phyloP scores from a whole-genome alignment of 2,797 vertebrate species.

The Ptychadena robeensis region DNA sequence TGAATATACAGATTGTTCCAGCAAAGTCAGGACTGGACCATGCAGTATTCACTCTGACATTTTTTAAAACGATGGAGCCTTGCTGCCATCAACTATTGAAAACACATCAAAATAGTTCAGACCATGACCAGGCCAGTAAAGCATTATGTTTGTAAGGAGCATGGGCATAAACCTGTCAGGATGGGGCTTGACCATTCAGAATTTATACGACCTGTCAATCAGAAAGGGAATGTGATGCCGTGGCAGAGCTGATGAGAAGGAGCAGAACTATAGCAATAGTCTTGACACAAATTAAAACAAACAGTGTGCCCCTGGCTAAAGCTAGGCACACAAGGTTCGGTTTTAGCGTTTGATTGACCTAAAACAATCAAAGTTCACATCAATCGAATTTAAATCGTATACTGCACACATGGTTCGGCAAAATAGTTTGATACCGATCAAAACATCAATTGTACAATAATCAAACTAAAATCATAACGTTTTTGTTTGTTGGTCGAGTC shows the following conservation, averaged over 20 bases:
- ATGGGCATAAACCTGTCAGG: background rate
- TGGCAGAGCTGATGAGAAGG: background rate
- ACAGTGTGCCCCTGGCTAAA: background rate
- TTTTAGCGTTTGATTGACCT: too few species aligned
- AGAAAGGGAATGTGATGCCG: background rate
- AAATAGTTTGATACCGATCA: too few species aligned
- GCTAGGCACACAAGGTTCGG: too few species aligned
- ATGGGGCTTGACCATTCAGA: background rate
- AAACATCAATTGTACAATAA: too few species aligned
- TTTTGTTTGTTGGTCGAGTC: too few species aligned
- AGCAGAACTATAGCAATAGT: background rate
- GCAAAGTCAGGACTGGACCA: too few species aligned
- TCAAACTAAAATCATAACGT: too few species aligned
- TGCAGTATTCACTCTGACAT: too few species aligned
- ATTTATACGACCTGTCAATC: background rate
- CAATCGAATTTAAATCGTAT: too few species aligned
- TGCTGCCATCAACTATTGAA: background rate
- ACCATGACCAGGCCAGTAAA: background rate
- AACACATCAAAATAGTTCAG: background rate
- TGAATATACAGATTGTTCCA: too few species aligned
- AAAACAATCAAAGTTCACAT: too few species aligned
- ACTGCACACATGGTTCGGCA: too few species aligned
- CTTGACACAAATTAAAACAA: background rate
- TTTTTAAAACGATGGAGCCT: background rate
- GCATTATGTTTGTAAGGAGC: background rate